Base-by-base conservation (phyloP, 1,140 invertebrate species). In the Orussus abietinus region DNA sequence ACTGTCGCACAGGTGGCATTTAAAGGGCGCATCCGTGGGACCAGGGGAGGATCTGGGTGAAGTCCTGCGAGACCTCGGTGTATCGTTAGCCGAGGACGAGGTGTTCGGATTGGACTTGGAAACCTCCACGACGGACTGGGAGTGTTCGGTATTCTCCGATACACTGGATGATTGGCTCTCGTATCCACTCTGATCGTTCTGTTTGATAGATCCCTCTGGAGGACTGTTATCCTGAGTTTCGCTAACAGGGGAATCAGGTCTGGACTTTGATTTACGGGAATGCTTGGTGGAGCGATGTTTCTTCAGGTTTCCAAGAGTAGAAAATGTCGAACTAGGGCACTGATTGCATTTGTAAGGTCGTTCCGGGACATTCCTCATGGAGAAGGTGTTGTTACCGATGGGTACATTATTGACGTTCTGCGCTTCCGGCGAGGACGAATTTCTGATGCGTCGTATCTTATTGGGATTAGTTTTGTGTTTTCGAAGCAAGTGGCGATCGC, bases 1-100 rank as follows among this genome's bases (percentile, higher is more conserved):
- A 7, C 81, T 83, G 51, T 96, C 92, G 64, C 92, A 96, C 1
- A 96, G 73, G 67, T 96, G 90, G 59, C 92, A 97, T 63, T 93
- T 93, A 75, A 90, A 95, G 0, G 90, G 89, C 19, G 88, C 71
- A 44, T 90, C 86, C 2, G 75, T 70, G 32, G 50, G 57, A 3
- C 49, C 55, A 0, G 51, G 59, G 4, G 57, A 62, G 0, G 53
- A 51, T 17, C 50, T 56, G 1, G 57, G 62, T 0, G 59, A 61
- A 0, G 51, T 39, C 42, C 46, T 57, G 5, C 53, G 40, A 2
- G 53, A 57, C 14, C 45, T 48, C 0, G 46, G 18, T 0, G 37
- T 7, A 7, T 62, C 59, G n/a, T 44, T 62, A 3, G 47, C 12
- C 4, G 55, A 39, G 4, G 49, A 25, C 1, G 25, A 11, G 6